Base-by-base conservation (phyloP, 2,888 invertebrate genomes). In the Pocota personata region DNA sequence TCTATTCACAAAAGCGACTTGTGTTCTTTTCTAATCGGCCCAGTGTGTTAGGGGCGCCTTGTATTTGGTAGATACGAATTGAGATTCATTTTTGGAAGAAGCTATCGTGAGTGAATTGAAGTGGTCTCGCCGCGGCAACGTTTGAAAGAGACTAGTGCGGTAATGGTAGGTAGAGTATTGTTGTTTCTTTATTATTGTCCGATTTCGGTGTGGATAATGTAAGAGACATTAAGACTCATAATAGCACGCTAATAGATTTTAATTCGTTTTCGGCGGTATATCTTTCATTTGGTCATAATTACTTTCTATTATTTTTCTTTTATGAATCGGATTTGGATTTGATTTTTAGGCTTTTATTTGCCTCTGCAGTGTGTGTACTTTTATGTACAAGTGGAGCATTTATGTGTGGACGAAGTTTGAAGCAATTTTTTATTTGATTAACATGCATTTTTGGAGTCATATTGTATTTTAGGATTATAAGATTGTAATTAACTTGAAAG, bases 21-120 rank as follows among this genome's bases (percentile, higher is more conserved):
- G 80, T 58, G 52, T 80, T 75, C 75, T 67, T 60, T 67, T 80
- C 60, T 62, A 80, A 75, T 80, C 67, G 75, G 35, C 46, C 19
- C 24, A 37, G n/a, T 58, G 48, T 40, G 66, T 66, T 48, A n/a
- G 40, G n/a, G 27, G 50, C 43, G 67, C 32, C 40, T 73, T 73
- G 46, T 67, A 66, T 66, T 50, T 73, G 40, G 66, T 50, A 58
- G 50, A 79, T 66, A 57, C 24, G 21, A 72, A 72, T 79, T 73
- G 75, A 67, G 62, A 62, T 52, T n/a, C n/a, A n/a, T n/a, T 55
- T 50, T 58, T 50, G 35, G 1, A 50, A 55, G 57, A 66, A 58
- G 40, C 73, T 40, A 66, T 69, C 40, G 50, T 30, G 60, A 67
- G 58, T 67, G 37, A 57, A 52, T 66, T 78, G 62, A 78, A 78